phyloP scores from a whole-genome alignment of 2,797 vertebrate genomes.

The Lepilemur ruficaudatus region DNA sequence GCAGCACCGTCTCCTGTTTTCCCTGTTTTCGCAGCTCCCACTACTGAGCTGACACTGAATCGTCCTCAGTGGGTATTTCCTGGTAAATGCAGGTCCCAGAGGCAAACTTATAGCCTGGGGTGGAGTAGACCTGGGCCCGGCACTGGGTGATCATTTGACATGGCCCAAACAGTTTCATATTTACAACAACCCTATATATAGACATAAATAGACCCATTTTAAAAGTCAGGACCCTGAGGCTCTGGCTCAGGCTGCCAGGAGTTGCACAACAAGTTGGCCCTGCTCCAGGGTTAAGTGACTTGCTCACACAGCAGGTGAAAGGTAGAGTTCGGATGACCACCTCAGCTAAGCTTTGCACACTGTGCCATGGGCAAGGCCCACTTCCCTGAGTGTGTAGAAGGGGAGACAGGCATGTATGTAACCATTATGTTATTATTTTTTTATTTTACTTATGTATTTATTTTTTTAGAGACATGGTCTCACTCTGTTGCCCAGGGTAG shows the following conservation, averaged over 20 bases:
- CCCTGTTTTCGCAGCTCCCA: not conserved
- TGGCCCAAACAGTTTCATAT: not conserved
- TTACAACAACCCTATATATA: not conserved
- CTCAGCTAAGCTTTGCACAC: not conserved
- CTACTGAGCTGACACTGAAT: not conserved
- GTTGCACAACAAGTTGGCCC: fast-evolving
- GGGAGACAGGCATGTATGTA: not conserved
- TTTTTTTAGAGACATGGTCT: not conserved
- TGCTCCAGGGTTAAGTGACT: not conserved
- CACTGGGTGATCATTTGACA: not conserved
- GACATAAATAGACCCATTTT: not conserved
- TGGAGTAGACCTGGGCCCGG: not conserved
- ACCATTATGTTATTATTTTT: not conserved
- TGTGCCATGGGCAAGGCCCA: not conserved
- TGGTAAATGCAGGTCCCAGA: not conserved
- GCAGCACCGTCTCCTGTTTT: not conserved
- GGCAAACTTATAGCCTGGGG: not conserved
- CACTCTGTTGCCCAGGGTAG: not conserved
- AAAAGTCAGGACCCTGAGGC: not conserved
- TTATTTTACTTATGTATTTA: not conserved
- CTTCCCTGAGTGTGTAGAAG: not conserved
- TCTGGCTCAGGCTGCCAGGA: not conserved
- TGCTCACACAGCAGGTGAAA: too few species aligned
- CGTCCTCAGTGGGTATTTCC: not conserved
- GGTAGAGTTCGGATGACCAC: not conserved